phyloP scores from a whole-genome alignment of 1,140 invertebrate species.

The Leptonema lineaticorne region DNA sequence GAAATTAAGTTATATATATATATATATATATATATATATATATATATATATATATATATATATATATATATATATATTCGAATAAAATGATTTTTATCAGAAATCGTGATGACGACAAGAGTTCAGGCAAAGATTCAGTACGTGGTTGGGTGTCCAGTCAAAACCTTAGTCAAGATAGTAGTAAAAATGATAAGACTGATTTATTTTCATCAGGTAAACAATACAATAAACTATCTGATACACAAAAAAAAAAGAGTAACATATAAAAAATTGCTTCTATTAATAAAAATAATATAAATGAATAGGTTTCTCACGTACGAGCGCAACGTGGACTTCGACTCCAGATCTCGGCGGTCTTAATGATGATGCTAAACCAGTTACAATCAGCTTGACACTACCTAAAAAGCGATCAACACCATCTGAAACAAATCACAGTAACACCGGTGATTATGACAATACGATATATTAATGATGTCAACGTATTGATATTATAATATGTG shows the following conservation, averaged over 20 bases:
- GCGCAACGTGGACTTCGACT: constrained; percentile 70
- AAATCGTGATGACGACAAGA: constrained; percentile 44
- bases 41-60: no score
- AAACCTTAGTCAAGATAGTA: constrained; percentile 39
- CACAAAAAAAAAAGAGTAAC: neutral
- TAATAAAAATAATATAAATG: neutral
- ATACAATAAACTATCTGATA: neutral
- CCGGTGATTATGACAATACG: neutral
- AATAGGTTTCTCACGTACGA: constrained; percentile 51
- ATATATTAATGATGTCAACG: neutral
- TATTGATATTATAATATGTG: no score
- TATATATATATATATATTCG: no score
- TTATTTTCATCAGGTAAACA: constrained; percentile 49
- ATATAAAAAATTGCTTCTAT: neutral
- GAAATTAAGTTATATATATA: no score
- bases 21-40: no score
- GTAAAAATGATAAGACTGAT: constrained; percentile 49
- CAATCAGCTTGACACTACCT: constrained; percentile 65
- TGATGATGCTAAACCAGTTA: constrained; percentile 59
- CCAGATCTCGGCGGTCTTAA: constrained; percentile 65
- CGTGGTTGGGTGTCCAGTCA: constrained; percentile 42
- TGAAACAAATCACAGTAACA: constrained; percentile 37
- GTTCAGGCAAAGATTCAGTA: constrained; percentile 34
- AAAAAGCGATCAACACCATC: constrained; percentile 61
- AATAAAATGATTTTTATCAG: constrained; percentile 25